Base-by-base conservation (phyloP, 1,140 invertebrate species). In the Saccostrea glomerata region DNA sequence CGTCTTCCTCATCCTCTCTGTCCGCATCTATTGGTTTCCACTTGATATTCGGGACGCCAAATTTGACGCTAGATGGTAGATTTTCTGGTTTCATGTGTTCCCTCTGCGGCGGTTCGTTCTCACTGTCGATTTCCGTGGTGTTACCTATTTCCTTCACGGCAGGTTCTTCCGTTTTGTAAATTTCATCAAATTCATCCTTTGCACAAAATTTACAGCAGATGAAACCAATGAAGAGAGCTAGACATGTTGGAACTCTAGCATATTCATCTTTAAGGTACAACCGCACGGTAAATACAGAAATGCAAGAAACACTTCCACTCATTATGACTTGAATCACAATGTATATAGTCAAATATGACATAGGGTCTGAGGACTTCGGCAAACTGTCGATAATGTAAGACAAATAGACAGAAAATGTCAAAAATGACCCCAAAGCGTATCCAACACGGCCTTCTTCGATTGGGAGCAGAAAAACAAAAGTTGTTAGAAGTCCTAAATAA, bases 371-470 rank as follows among this genome's bases (percentile, higher is more conserved):
- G 23, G 85, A 56, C 84, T 60, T 86, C 0, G 89, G 89, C 17
- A 88, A 66, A 82, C 84, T 86, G 55, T 88, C 87, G 3, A 85
- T 82, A 6, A 88, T 88, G 9, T 88, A 83, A 20, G 85, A 86
- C 15, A 90, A 63, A 86, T 86, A 90, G 13, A 90, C 86, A 17
- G 89, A 86, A 60, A 90, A 90, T 55, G 89, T 90, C 0, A 90
- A 63, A 25, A 88, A 90, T n/a, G 84, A 84, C 6, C 84, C 87
- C 89, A 90, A 70, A 4, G 86, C 86, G 40, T 88, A 90, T 12
- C 89, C 89, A 13, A 90, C 84, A 11, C 89, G 84, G 17, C 89
- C 89, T 9, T 88, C 83, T 23, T 86, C 84, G 6, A 88, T 73
- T 15, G 89, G 89, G n/a, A 86, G 85, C 9, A 88, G 30, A 82